Conservation (phyloP, 2,113 vertebrate genomes). For the Setophaga kirtlandii region DNA sequence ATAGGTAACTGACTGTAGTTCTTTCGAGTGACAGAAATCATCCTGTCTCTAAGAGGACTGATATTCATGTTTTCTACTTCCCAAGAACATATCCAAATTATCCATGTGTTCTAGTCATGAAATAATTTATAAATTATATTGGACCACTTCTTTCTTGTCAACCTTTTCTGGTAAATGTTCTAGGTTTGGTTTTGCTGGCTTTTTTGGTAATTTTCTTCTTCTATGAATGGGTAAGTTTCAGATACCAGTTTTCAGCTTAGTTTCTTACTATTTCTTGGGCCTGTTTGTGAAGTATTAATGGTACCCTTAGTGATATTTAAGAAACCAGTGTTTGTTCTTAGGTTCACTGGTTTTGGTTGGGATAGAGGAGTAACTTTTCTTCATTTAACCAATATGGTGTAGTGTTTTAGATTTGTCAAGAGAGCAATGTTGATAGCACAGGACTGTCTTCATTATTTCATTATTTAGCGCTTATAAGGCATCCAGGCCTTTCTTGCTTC, state of each 20-base stretch:
- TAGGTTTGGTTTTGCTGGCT: too few species aligned
- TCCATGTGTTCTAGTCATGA: not conserved
- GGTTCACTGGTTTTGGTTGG: not conserved
- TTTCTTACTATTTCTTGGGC: not conserved
- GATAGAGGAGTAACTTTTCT: not conserved
- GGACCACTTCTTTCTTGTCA: not conserved
- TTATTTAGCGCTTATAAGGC: not conserved
- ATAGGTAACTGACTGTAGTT: fast-evolving
- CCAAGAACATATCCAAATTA: not conserved
- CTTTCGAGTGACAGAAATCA: not conserved
- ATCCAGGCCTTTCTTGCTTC: not conserved
- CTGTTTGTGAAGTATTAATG: not conserved
- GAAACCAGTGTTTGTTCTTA: not conserved
- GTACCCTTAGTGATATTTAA: not conserved
- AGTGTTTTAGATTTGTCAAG: not conserved
- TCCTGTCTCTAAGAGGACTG: not conserved
- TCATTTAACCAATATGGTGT: not conserved
- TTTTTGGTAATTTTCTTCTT: not conserved
- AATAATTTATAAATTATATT: not conserved
- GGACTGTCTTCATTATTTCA: not conserved
- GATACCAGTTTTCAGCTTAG: not conserved
- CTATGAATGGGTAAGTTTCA: not conserved
- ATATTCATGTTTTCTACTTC: not conserved
- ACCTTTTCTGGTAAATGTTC: fast-evolving
- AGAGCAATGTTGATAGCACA: not conserved